Conservation (phyloP, 2,888 invertebrate species). For the Caenorhabditis japonica region DNA sequence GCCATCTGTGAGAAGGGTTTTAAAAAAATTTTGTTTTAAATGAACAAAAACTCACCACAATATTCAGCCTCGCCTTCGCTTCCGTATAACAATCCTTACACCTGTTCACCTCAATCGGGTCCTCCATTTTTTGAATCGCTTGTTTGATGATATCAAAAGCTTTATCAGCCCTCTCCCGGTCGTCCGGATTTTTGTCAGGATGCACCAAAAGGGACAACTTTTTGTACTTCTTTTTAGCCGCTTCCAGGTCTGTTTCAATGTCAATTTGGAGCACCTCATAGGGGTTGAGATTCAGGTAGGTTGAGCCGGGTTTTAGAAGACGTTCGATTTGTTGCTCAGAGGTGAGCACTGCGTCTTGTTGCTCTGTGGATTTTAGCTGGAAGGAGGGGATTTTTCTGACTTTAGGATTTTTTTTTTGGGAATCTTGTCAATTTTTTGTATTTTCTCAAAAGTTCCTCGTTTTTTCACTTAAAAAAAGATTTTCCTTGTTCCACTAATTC, state of each 20-base stretch:
- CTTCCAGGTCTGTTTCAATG: constrained; percentile 89
- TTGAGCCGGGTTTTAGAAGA: constrained; percentile 93
- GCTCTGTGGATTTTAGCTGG: constrained; percentile 98
- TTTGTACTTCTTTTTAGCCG: constrained; percentile 95
- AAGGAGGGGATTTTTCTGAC: constrained; percentile 36
- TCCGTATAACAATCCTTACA: constrained; percentile 97
- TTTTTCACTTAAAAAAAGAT: too few relatives aligned
- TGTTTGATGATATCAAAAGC: constrained; percentile 87
- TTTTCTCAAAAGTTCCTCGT: too few relatives aligned
- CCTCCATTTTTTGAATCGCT: constrained; percentile 83
- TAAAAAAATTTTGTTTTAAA: constrained; percentile 1
- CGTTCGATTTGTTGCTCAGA: constrained; percentile 97
- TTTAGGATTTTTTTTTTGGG: too few relatives aligned
- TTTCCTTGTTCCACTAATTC: too few relatives aligned
- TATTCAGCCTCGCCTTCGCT: constrained; percentile 92
- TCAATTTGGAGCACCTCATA: constrained; percentile 82
- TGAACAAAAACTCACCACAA: constrained; percentile 82
- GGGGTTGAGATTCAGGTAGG: constrained; percentile 98
- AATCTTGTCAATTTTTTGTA: too few relatives aligned
- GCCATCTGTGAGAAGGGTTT: too few relatives aligned
- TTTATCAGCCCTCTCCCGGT: constrained; percentile 90
- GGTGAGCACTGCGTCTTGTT: constrained; percentile 94
- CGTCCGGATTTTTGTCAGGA: constrained; percentile 98
- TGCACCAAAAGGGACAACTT: constrained; percentile 95
- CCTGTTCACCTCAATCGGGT: constrained; percentile 91